phyloP scores from a whole-genome alignment of 2,888 invertebrate species.

The Ditylenchus weischeri region DNA sequence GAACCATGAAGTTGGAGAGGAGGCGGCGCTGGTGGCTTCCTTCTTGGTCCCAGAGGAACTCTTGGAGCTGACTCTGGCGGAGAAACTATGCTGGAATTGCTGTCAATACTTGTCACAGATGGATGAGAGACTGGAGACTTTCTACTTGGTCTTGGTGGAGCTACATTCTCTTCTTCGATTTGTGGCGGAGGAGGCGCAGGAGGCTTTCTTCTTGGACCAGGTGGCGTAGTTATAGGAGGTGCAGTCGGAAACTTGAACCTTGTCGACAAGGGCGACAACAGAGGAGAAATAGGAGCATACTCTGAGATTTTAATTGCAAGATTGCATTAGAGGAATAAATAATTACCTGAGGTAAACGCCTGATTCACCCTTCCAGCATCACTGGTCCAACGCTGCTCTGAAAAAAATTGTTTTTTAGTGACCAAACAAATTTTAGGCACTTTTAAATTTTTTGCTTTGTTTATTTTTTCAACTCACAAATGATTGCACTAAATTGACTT shows the following conservation, averaged over 20 bases:
- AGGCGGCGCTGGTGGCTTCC: conserved; percentile 12
- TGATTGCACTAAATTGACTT: too few species aligned
- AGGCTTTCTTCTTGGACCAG: conserved; percentile 15
- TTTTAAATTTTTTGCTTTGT: too few species aligned
- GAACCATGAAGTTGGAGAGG: conserved; percentile 3
- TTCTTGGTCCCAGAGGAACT: conserved; percentile 20
- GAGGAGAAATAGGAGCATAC: conserved; percentile 22
- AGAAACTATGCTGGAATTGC: conserved; percentile 13
- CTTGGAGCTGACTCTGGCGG: conserved; percentile 19
- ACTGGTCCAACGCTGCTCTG: conserved; percentile 32
- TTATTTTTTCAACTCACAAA: too few species aligned
- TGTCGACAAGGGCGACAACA: conserved; percentile 7
- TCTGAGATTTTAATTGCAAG: conserved; percentile 7
- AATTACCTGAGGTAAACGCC: conserved; percentile 23
- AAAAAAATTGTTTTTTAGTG: not conserved
- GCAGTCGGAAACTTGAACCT: conserved; percentile 32
- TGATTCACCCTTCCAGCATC: conserved; percentile 33
- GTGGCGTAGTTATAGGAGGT: conserved; percentile 15
- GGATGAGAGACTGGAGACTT: conserved; percentile 13
- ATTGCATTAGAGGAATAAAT: too few species aligned
- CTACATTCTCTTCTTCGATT: not conserved
- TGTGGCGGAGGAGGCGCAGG: conserved; percentile 20
- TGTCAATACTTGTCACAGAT: not conserved
- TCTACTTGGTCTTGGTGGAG: not conserved
- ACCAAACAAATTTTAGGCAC: too few species aligned